Conservation (phyloP, 1,140 invertebrate genomes). For the Ganaspis sp. region DNA sequence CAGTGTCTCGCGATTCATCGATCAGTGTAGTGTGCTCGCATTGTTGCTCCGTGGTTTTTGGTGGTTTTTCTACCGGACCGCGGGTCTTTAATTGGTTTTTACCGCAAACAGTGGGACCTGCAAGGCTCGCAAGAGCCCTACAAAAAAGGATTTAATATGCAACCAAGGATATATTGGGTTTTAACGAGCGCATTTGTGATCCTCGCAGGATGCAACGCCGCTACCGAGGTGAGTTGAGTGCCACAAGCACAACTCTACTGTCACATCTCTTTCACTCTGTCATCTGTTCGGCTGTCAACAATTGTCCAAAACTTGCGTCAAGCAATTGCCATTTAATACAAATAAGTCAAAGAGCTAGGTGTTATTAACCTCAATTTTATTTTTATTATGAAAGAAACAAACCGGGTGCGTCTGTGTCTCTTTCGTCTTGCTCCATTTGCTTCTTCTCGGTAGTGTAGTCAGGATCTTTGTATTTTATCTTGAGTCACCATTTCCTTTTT, state of each 20-base stretch:
- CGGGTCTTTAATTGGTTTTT: conserved; percentile 48
- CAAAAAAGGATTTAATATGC: conserved; percentile 47
- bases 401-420: not conserved
- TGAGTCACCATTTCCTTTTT: not conserved
- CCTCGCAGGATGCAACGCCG: conserved; percentile 55
- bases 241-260: not conserved
- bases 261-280: not conserved
- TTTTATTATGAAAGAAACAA: not conserved
- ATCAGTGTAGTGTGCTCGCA: conserved; percentile 58
- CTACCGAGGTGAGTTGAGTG: conserved; percentile 52
- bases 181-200: conserved; percentile 50
- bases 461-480: not conserved
- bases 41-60: conserved; percentile 53
- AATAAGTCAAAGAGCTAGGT: not conserved
- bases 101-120: conserved; percentile 43
- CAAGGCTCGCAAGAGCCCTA: conserved; percentile 50
- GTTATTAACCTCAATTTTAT: not conserved
- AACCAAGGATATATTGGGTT: conserved; percentile 57
- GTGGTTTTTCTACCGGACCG: conserved; percentile 50
- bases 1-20: conserved; percentile 59
- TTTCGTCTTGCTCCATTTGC: conserved; percentile 6
- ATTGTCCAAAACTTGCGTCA: not conserved
- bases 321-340: not conserved
- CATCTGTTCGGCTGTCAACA: not conserved
- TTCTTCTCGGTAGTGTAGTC: not conserved